Base-by-base conservation (phyloP, 2,888 invertebrate genomes). In the Ischnus inquisitorius region DNA sequence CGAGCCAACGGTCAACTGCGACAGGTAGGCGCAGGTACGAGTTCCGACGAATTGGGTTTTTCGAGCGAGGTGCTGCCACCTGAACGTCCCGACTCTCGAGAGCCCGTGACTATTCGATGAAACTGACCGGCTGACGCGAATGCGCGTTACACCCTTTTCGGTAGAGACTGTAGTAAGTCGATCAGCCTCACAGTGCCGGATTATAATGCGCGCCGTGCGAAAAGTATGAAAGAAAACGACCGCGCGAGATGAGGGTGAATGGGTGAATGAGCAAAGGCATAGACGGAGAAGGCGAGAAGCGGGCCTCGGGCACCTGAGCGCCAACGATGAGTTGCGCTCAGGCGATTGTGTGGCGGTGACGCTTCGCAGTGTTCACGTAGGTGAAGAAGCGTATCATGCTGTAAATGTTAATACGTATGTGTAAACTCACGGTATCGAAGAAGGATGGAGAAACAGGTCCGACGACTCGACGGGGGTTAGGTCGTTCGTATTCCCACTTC, bases 51-150 rank as follows among this genome's bases (percentile, higher is more conserved):
- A 81, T 82, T 69, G 67, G 51, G 79, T 79, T 82, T 79, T 82
- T 57, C 86, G 80, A 83, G 86, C 76, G 84, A 89, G 82, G 90
- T 90, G 90, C 89, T 89, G 89, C 88, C 89, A 88, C 88, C 90
- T 88, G 83, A 72, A 16, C 22, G 14, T 19, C 62, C 46, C 57
- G 25, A 46, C 25, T 67, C 19, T 19, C 41, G 14, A 43, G 22
- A 22, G 25, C 4, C 10, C n/a, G 14, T 6, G 0, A 22, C 57
- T 28, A 6, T 14, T 19, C 3, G 67, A 67, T 74, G 67, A 78
- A 83, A 43, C 72, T 12, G 51, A 54, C 69, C 16, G 51, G 1
- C 6, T 10, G 1, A 14, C 57, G 39, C 51, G 51, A 8, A 51
- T 39, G 6, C 19, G 10, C 34, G 3, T 10, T 8, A n/a, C 16